phyloP scores from a whole-genome alignment of 2,888 invertebrate genomes.

The Hirtodrosophila alboralis region DNA sequence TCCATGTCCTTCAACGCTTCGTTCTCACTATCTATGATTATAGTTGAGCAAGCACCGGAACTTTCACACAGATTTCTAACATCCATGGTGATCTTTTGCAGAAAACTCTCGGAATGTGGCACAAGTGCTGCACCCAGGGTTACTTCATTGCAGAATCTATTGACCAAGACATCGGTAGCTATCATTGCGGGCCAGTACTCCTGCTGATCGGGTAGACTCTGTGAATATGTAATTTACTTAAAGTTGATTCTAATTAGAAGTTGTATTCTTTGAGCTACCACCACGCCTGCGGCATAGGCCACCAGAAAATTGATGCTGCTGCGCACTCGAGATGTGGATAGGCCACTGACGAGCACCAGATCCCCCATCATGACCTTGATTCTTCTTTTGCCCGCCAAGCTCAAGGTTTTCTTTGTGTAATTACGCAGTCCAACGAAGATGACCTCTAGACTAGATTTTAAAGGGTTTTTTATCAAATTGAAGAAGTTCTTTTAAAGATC shows the following conservation, averaged over 20 bases:
- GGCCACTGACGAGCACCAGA: conserved; percentile 78
- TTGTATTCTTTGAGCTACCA: conserved; percentile 85
- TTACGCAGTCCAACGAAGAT: conserved; percentile 88
- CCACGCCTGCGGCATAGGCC: conserved; percentile 84
- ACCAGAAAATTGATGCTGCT: conserved; percentile 85
- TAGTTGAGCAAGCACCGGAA: conserved; percentile 21
- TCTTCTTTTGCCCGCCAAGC: conserved; percentile 70
- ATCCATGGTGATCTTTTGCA: conserved; percentile 59
- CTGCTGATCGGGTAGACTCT: conserved; percentile 87
- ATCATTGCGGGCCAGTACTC: conserved; percentile 87
- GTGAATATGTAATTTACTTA: conserved; percentile 11
- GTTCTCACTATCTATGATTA: conserved; percentile 37
- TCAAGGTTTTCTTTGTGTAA: conserved; percentile 84
- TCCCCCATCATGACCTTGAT: conserved; percentile 82
- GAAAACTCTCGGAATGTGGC: conserved; percentile 84
- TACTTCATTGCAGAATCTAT: conserved; percentile 87
- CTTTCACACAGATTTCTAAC: conserved; percentile 6
- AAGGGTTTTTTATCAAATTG: conserved; percentile 9
- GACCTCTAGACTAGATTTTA: conserved; percentile 85
- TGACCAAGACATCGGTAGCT: conserved; percentile 87
- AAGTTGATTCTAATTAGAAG: no score
- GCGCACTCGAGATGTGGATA: conserved; percentile 71
- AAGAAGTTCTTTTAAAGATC: not conserved
- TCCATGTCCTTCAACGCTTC: conserved; percentile 40
- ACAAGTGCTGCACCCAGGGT: conserved; percentile 86